Percentiles rank a stretch among this genome's conserved stretches.
Evolutionary conservation across 2,113 vertebrate genomes (phyloP).

Genomic region (Phalacrocorax pelagicus): DNA sequence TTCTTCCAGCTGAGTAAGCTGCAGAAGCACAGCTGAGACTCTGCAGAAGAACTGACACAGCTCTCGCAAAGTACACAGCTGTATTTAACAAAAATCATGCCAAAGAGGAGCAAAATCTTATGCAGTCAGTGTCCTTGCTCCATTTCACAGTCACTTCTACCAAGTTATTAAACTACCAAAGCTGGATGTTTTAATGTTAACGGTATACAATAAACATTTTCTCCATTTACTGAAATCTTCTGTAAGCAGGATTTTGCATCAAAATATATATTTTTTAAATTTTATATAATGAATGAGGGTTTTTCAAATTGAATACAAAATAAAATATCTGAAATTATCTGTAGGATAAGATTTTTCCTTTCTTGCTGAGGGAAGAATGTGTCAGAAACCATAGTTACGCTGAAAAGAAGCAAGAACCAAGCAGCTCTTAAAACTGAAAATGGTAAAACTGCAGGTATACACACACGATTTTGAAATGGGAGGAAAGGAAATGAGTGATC

Average conservation of each 20-base stretch:
- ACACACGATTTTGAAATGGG: not conserved
- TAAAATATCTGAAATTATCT: not conserved
- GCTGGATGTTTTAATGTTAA: not conserved
- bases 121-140: not conserved
- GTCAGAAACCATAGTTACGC: not conserved
- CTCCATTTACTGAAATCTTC: not conserved
- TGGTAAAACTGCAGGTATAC: not conserved
- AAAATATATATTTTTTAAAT: not conserved
- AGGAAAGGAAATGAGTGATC: not conserved
- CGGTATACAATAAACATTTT: not conserved
- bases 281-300: rapidly evolving
- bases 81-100: not conserved
- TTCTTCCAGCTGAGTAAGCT: not conserved
- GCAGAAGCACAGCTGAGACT: not conserved
- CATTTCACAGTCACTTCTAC: not conserved
- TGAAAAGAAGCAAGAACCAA: not conserved
- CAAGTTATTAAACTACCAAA: not conserved
- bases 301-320: not conserved
- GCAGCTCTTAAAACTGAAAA: not conserved
- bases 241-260: not conserved
- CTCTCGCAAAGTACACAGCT: not conserved
- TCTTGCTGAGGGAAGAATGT: not conserved
- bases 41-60: not conserved
- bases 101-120: not conserved
- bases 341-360: not conserved